phyloP scores from a whole-genome alignment of 2,113 vertebrate species.

The Charadrius vociferus region DNA sequence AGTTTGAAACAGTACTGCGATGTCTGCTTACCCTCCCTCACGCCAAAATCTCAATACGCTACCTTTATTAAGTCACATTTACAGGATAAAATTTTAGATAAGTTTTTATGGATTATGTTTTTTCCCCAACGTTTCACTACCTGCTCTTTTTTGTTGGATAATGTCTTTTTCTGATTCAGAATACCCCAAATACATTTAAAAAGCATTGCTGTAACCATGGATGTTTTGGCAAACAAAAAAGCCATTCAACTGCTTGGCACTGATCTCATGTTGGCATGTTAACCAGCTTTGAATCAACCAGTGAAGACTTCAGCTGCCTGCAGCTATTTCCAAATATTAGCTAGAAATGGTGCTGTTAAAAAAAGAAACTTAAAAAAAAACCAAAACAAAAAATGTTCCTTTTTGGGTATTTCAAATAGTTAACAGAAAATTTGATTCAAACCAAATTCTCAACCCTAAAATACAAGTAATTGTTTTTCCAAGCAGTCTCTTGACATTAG shows the following conservation, averaged over 20 bases:
- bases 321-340: neutral
- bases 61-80: neutral
- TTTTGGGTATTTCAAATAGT: neutral
- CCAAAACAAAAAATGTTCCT: neutral
- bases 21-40: neutral
- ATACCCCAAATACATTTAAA: neutral
- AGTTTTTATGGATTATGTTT: neutral
- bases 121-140: neutral
- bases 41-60: neutral
- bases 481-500: neutral
- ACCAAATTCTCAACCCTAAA: neutral
- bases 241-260: conserved; percentile 15
- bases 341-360: neutral
- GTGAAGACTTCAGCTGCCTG: neutral
- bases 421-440: neutral
- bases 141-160: neutral
- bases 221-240: conserved; percentile 32
- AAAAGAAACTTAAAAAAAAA: neutral
- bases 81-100: neutral
- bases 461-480: neutral
- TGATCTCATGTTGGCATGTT: neutral
- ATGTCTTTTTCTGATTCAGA: neutral
- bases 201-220: neutral
- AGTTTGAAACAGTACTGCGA: neutral
- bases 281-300: neutral